Evolutionary conservation across 1,140 invertebrate genomes (phyloP).

Genomic region (Drosophila kohkoa): DNA sequence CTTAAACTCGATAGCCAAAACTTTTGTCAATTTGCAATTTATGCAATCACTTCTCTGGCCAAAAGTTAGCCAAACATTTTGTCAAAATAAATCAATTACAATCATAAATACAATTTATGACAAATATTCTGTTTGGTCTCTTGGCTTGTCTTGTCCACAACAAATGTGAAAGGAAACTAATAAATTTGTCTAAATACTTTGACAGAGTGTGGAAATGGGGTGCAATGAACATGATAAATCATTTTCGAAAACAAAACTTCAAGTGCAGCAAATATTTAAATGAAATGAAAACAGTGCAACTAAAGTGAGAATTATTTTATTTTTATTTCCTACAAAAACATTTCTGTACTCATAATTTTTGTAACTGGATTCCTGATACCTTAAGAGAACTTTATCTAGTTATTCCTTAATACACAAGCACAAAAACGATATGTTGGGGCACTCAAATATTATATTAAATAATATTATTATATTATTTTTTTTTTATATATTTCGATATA

Average conservation of each 20-base stretch:
- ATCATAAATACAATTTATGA: slow-evolving; percentile 15
- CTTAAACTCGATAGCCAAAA: not conserved
- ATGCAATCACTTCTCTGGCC: not conserved
- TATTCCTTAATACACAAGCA: no score
- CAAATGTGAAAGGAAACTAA: slow-evolving; percentile 9
- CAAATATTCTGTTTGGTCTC: slow-evolving; percentile 19
- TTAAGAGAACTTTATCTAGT: no score
- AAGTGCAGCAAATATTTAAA: slow-evolving; percentile 12
- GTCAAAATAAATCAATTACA: slow-evolving; percentile 35
- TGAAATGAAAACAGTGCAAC: not conserved
- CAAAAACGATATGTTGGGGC: no score
- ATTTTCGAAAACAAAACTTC: not conserved
- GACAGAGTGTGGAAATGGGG: not conserved
- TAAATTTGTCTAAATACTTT: slow-evolving; percentile 21
- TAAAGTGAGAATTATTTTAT: not conserved
- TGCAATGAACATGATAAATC: not conserved
- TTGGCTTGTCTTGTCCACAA: not conserved
- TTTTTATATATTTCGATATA: no score
- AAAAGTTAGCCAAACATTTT: not conserved
- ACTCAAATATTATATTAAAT: no score
- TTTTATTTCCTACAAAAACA: no score
- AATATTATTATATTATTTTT: no score
- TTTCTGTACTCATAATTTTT: no score
- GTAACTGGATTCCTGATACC: no score
- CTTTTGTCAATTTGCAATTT: not conserved